Base-by-base conservation (phyloP, 2,888 invertebrate species). In the Xanthia togata region DNA sequence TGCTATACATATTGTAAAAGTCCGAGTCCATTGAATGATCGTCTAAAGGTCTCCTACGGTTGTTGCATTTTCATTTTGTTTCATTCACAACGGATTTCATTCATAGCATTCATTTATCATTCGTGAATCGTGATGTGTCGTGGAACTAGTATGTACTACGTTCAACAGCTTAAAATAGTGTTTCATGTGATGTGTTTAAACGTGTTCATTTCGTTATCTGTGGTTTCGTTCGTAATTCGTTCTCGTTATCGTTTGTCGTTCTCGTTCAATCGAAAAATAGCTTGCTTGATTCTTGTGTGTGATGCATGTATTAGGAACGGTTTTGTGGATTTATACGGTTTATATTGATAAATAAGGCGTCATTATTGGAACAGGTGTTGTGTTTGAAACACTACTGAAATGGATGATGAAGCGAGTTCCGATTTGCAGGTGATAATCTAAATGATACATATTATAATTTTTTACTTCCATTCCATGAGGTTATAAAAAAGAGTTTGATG, bases 401-500 rank as follows among this genome's bases (percentile, higher is more conserved):
- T 92, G 92, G 92, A 92, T 82, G 92, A 96, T 89, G 96, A 96
- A 88, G 88, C 93, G 26, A 95, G 94, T 90, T 93, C 95, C 26
- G 96, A 96, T 91, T 90, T 94, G 81, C 96, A 95, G 92, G 96
- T 95, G 87, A 88, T 91, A 57, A 81, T 57, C 47, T 47, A 44
- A 64, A 79, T 38, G 23, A 41, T 41, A 26, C 12, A 0, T 79
- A 31, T 0, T 20, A 2, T 41, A 41, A 9, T 35, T 31, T 50
- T 53, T 65, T 47, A 57, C 69, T 70, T 35, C 35, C 35, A 23
- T 76, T 75, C n/a, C 64, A 76, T 78, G 85, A 90, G 90, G 90
- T 91, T 90, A 90, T 83, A 77, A 70, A 72, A 71, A 55, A 79
- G 62, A 69, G 44, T 73, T 44, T 76, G 38, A 72, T 68, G 44